Evolutionary conservation across 2,797 vertebrate genomes (phyloP).

Genomic region (Hippocampus kuda): DNA sequence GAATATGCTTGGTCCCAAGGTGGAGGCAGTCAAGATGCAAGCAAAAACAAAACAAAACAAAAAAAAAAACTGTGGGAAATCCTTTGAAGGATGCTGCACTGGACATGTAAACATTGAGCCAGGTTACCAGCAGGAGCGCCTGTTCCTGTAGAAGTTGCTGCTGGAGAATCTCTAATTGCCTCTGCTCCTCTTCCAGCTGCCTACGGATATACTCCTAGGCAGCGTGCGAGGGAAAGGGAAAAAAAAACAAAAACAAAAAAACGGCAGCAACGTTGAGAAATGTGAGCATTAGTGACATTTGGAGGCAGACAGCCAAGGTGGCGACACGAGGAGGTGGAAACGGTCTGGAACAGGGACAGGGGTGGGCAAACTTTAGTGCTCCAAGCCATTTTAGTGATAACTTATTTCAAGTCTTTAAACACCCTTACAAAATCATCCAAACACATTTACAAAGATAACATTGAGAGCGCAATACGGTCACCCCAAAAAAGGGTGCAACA

Average conservation of each 20-base stretch:
- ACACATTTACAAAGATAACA: no score
- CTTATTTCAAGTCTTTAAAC: no score
- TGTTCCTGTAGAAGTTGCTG: constrained; percentile 99
- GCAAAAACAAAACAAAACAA: no score
- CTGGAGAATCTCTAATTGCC: constrained; percentile 99
- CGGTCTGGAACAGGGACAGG: background rate
- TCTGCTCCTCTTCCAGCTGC: constrained; percentile 99
- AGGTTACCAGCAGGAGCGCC: constrained; percentile 95
- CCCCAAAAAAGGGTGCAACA: no score
- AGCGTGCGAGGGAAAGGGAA: constrained; percentile 35
- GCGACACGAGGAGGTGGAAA: constrained; percentile 16
- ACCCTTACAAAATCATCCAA: no score
- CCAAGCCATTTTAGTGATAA: no score
- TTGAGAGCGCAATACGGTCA: no score
- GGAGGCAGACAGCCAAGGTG: constrained; percentile 17
- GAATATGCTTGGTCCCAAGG: background rate
- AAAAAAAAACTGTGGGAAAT: background rate
- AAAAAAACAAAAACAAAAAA: constrained; percentile 32
- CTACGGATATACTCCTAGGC: constrained; percentile 99
- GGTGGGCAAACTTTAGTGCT: background rate
- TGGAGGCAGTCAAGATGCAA: background rate
- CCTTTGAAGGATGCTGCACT: background rate
- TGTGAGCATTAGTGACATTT: constrained; percentile 11
- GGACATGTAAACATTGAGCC: background rate
- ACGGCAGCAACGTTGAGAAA: constrained; percentile 19